phyloP scores from a whole-genome alignment of 2,888 invertebrate genomes.

The Cephus sareptanus region DNA sequence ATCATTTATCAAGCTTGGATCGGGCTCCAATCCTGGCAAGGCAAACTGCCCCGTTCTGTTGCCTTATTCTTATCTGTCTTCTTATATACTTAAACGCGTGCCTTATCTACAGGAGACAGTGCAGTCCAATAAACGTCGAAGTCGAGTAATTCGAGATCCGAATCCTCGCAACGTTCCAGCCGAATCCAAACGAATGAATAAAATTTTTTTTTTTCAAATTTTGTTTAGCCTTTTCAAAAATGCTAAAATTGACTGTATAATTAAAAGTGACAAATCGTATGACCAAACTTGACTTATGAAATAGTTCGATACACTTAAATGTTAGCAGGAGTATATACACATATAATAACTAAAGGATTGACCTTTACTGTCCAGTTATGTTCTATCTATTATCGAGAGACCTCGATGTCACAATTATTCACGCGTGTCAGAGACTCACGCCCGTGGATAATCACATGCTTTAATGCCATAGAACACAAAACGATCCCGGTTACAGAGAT shows the following conservation, averaged over 20 bases:
- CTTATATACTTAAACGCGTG: conserved; percentile 37
- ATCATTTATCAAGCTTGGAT: conserved; percentile 48
- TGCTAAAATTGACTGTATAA: background rate
- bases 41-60: conserved; percentile 33
- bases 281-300: background rate
- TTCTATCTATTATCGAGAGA: conserved; percentile 9
- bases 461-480: conserved; percentile 2
- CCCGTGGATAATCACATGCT: conserved; percentile 6
- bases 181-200: background rate
- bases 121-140: background rate
- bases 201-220: background rate
- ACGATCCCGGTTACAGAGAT: background rate
- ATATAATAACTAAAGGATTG: background rate
- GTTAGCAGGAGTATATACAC: background rate
- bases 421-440: conserved; percentile 12
- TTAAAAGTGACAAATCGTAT: background rate
- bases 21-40: conserved; percentile 33
- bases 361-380: conserved; percentile 4
- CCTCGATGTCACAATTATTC: conserved; percentile 16
- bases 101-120: conserved; percentile 32
- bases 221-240: background rate
- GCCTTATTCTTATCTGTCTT: conserved; percentile 33
- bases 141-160: background rate
- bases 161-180: background rate
- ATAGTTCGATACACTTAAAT: background rate